These are phyloP conservation scores for Papilio demoleus DNA, from an alignment of 2,888 invertebrate genomes.

Conservation along the genomic window DNA sequence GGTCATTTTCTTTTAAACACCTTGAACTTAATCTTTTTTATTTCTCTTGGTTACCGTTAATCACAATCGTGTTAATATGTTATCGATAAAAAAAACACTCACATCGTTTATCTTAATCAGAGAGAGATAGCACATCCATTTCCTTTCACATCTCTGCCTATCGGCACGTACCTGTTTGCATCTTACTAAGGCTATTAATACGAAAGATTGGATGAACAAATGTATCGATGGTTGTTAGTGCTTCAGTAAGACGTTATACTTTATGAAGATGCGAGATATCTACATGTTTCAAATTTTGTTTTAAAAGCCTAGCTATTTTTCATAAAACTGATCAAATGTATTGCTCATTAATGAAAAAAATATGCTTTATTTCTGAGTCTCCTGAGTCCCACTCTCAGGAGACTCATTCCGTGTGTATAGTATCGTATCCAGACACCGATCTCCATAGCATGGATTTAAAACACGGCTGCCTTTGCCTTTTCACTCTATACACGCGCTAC, in stretches of 20 bases:
- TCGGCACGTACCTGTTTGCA: background rate
- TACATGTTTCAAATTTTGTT: too few species aligned
- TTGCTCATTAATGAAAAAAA: too few species aligned
- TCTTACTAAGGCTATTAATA: too few species aligned
- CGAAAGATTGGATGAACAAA: too few species aligned
- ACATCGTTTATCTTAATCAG: constrained; percentile 15
- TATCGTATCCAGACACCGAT: constrained; percentile 46
- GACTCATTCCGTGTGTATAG: constrained; percentile 39
- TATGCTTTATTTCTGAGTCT: background rate
- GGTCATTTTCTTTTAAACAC: background rate
- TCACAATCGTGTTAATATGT: constrained; percentile 27
- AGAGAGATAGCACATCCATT: background rate
- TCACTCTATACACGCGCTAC: constrained; percentile 43
- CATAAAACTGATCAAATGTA: too few species aligned
- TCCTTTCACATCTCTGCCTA: background rate
- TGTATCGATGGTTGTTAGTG: too few species aligned
- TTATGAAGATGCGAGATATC: background rate
- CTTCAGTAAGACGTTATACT: background rate
- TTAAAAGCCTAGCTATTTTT: too few species aligned
- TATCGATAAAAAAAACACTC: background rate
- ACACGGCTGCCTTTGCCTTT: constrained; percentile 52
- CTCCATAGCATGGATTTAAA: constrained; percentile 17
- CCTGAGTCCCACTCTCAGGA: too few species aligned
- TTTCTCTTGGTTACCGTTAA: constrained; percentile 32
- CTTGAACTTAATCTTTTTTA: background rate